Conservation (phyloP, 2,888 invertebrate genomes). For the Cantharis rustica region DNA sequence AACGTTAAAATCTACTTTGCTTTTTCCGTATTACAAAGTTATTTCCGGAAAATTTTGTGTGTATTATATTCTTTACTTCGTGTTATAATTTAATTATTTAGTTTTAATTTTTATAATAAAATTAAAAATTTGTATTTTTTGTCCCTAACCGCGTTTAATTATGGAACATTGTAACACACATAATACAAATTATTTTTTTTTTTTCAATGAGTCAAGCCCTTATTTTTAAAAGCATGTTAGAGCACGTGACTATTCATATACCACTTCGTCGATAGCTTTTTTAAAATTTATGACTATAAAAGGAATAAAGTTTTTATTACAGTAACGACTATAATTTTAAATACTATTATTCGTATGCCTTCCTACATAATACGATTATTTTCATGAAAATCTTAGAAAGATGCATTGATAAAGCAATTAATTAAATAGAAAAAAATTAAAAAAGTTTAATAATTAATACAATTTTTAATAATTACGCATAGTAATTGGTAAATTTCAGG, state of each 20-base stretch:
- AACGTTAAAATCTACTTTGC: constrained; percentile 30
- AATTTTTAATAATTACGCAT: no score
- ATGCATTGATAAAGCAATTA: background rate
- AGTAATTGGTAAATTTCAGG: background rate
- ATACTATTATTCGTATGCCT: background rate
- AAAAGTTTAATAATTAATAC: no score
- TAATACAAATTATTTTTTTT: background rate
- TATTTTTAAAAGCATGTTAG: background rate
- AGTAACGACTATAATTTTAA: background rate
- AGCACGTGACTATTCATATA: background rate
- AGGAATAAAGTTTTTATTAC: background rate
- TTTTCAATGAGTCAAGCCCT: background rate
- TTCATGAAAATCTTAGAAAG: background rate
- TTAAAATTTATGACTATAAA: background rate
- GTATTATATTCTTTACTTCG: background rate
- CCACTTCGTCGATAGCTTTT: background rate
- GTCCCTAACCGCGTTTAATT: background rate
- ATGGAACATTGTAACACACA: background rate
- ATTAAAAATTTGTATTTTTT: background rate
- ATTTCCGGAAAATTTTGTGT: constrained; percentile 8
- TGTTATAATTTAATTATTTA: constrained; percentile 1
- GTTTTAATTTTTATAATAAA: background rate
- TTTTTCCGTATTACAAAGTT: constrained; percentile 30
- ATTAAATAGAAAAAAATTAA: no score
- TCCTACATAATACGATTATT: no score